Conservation (phyloP, 2,797 vertebrate genomes). For the Siniperca scherzeri region DNA sequence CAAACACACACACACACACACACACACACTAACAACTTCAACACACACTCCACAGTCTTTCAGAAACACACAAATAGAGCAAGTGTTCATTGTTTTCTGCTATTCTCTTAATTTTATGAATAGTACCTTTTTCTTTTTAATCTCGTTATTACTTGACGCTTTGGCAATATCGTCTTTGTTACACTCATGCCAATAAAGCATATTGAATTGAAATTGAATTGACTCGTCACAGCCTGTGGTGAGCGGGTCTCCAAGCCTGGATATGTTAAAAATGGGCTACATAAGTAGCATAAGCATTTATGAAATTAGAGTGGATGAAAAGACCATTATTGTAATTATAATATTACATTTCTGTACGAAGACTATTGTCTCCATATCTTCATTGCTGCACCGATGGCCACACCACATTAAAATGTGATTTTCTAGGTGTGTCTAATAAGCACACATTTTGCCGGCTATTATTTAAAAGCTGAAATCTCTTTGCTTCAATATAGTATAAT, state of each 20-base stretch:
- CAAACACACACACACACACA: too few relatives aligned
- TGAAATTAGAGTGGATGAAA: constrained; percentile 29
- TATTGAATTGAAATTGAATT: background rate
- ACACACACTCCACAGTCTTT: too few relatives aligned
- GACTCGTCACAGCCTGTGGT: constrained; percentile 25
- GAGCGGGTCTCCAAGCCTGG: background rate
- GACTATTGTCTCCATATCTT: constrained; percentile 13
- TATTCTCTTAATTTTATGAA: too few relatives aligned
- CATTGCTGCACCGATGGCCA: background rate
- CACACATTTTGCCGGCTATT: background rate
- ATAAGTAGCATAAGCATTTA: constrained; percentile 5
- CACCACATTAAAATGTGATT: constrained; percentile 1
- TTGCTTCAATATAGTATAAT: background rate
- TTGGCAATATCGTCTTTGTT: too few relatives aligned
- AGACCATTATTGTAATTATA: constrained; percentile 10
- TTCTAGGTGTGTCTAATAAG: background rate
- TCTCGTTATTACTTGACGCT: too few relatives aligned
- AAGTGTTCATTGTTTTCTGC: too few relatives aligned
- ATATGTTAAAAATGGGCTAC: background rate
- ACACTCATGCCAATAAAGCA: too few relatives aligned
- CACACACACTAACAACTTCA: too few relatives aligned
- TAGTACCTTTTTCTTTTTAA: too few relatives aligned
- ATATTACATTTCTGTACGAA: constrained; percentile 7
- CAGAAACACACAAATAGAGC: too few relatives aligned
- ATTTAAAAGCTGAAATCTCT: background rate